Evolutionary conservation across 2,113 vertebrate species (phyloP), one percentile per base, ranked within the genome.

Genomic region (Pyrgilauda ruficollis): DNA sequence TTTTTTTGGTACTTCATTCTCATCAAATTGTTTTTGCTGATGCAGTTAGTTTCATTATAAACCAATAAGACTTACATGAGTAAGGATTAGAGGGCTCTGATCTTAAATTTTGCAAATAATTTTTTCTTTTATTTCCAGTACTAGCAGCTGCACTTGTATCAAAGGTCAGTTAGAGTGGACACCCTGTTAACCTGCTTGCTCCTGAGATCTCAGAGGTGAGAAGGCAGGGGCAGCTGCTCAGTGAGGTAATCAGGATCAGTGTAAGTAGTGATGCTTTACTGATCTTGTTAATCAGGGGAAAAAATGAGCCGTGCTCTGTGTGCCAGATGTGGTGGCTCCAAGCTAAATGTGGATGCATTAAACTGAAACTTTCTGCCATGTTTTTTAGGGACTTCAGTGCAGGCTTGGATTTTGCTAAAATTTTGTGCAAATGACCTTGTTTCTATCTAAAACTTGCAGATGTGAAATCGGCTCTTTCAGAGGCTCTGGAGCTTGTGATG

Each of bases 21-120:
- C 20, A 67, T 94, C 63, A 88, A 70, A 43, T 66, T 88, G 59
- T 7, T 95, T 70, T 72, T 94, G 88, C 90, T 92, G 96, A 88
- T 90, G 74, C 47, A 61, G 63, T 88, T 92, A 23, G 78, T 85
- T 93, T 92, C 47, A 75, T 86, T 94, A 78, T 44, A 95, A 81
- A 90, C 73, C 72, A 81, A 0, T 87, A 90, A 90, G 49, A 61
- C 30, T 59, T 84, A 68, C 23, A 66, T 26, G 27, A 77, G 23
- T 52, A 88, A 84, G 64, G 72, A 77, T 94, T 90, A 90, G 20
- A 88, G 72, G 47, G 37, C 85, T 95, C 50, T 94, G 87, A 91
- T 91, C 33, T 80, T 83, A 75, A 88, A 64, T 81, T 94, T 95
- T 64, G 49, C 90, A 77, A 80, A 58, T 85, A 79, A 76, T n/a